Conservation (phyloP, 30 jellyfish, hydroid and myxozoan genomes). For the Cassiopea xamachana region DNA sequence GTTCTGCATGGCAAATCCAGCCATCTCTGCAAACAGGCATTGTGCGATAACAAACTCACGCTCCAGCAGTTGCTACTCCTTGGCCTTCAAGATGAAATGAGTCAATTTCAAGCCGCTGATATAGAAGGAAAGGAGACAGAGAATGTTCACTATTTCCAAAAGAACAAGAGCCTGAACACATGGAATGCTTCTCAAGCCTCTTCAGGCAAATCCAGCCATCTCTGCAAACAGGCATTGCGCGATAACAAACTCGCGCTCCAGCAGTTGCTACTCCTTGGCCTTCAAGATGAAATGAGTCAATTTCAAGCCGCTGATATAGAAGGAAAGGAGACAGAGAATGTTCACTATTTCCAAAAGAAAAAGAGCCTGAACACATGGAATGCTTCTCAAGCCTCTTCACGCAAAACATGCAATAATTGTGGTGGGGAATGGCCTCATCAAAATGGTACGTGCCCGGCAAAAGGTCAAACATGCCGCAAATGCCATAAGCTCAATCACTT, state of each 20-base stretch:
- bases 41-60: no score
- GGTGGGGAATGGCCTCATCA: not conserved
- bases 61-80: no score
- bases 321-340: not conserved
- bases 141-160: no score
- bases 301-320: slow-evolving; percentile 42
- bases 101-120: no score
- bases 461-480: slow-evolving; percentile 22
- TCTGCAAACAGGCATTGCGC: not conserved
- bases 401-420: not conserved
- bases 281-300: slow-evolving; percentile 25
- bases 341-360: not conserved
- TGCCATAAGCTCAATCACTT: slow-evolving; percentile 30
- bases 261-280: slow-evolving; percentile 26
- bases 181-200: no score
- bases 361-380: not conserved
- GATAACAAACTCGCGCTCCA: not conserved
- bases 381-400: not conserved
- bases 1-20: not conserved
- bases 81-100: no score
- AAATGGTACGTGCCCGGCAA: slow-evolving; percentile 37
- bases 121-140: no score
- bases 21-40: no score
- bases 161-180: no score
- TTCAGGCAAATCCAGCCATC: not conserved